Base-by-base conservation (phyloP, 2,888 invertebrate species). In the Noctuana brunneofusca region DNA sequence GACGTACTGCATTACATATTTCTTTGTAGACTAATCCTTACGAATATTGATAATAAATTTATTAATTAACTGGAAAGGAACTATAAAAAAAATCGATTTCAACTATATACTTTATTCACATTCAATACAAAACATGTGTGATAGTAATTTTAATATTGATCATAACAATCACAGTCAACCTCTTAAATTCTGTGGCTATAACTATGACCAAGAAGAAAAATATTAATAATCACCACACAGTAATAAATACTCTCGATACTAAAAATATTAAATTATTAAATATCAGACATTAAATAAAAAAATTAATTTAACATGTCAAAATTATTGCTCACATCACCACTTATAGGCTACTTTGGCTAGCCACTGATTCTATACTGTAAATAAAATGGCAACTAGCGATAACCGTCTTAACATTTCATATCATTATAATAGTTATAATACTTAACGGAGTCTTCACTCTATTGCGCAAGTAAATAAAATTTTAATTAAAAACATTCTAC, bases 101-200 rank as follows among this genome's bases (percentile, higher is more conserved):
- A 90, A 89, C 89, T 90, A 89, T 88, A 89, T 89, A 84, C 85
- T 90, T 90, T 90, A 91, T 90, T 90, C 87, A 90, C 90, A 90
- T 90, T 88, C 89, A 90, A 91, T 90, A 89, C 89, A 91, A 91
- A 91, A 90, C 86, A 81, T 80, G 88, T 86, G 89, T 87, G 88
- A 86, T 78, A 77, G 82, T 68, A 81, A 78, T 81, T 86, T 84
- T 85, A 87, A 90, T 81, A 88, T 88, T 79, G 78, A 77, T 84
- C 80, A 71, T 77, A 78, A 80, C 73, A 75, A 84, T 83, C 80
- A 84, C 81, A 82, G 80, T 76, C 71, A 68, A 73, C 73, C 78
- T 75, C 65, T 64, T 63, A 70, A 68, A 68, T 71, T 68, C 41
- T 55, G 41, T 57, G 56, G 50, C 48, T 52, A 22, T 32, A 73